phyloP scores from a whole-genome alignment of 2,797 vertebrate genomes.

The Eurystomus glaucurus region DNA sequence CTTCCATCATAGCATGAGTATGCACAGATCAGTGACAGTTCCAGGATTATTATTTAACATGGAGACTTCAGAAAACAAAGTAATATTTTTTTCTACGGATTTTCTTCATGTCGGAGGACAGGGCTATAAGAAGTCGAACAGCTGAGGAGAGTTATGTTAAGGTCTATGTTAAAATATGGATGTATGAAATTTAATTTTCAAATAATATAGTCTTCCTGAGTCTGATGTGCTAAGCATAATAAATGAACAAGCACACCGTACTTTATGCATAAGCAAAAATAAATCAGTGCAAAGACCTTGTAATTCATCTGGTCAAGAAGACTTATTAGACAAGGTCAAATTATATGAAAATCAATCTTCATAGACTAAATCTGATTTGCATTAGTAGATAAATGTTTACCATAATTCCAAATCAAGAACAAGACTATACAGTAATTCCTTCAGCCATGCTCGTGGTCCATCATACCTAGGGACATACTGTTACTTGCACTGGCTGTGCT shows the following conservation, averaged over 20 bases:
- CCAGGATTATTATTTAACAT: background rate
- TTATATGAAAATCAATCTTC: conserved; percentile 56
- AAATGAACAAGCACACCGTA: conserved; percentile 35
- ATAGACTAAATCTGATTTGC: conserved; percentile 53
- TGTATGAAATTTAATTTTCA: conserved; percentile 4
- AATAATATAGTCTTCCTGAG: background rate
- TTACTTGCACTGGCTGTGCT: background rate
- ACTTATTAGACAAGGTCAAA: conserved; percentile 72
- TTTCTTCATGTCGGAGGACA: background rate
- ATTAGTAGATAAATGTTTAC: conserved; percentile 70
- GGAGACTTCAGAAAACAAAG: background rate
- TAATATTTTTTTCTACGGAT: background rate
- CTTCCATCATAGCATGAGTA: background rate
- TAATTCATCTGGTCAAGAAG: conserved; percentile 66
- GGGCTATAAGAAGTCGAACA: background rate
- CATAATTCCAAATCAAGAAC: conserved; percentile 65
- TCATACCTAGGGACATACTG: background rate
- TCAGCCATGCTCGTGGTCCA: background rate
- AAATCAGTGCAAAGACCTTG: conserved; percentile 54
- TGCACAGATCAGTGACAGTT: background rate
- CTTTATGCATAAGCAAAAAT: conserved; percentile 66
- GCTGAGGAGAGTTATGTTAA: background rate
- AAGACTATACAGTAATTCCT: conserved; percentile 44
- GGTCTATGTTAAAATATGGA: background rate
- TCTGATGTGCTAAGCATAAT: conserved; percentile 48